phyloP scores from a whole-genome alignment of 2,888 invertebrate species.

The Cheiracanthium punctorium region DNA sequence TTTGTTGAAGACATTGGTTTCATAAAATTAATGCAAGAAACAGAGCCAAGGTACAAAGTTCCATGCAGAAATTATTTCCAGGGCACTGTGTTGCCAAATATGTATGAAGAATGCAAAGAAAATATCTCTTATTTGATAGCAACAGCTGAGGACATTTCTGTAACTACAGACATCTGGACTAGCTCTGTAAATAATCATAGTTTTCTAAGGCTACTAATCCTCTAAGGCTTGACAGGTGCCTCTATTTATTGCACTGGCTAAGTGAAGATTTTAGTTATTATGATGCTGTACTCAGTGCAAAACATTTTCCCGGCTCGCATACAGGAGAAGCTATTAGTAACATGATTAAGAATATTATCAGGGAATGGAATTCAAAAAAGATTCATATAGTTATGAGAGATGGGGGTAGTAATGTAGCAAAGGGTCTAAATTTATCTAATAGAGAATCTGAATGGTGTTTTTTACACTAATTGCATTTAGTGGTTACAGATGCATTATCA shows the following conservation, averaged over 20 bases:
- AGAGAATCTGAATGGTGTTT: neutral
- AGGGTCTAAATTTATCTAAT: neutral
- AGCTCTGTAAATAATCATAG: neutral
- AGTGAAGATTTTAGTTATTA: neutral
- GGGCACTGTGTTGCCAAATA: neutral
- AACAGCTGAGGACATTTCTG: neutral
- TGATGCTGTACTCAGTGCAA: neutral
- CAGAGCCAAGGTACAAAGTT: neutral
- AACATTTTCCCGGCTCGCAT: neutral
- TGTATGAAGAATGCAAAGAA: neutral
- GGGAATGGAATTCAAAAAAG: neutral
- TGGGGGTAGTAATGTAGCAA: neutral
- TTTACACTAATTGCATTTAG: slow-evolving; percentile 11
- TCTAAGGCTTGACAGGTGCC: no score
- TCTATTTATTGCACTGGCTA: neutral
- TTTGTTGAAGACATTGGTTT: neutral
- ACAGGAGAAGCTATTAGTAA: neutral
- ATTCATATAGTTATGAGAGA: neutral
- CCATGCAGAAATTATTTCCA: neutral
- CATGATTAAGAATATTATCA: neutral
- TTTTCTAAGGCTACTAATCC: no score
- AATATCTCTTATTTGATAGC: neutral
- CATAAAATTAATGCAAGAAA: neutral
- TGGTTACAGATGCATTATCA: slow-evolving; percentile 9
- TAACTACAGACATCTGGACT: neutral